Evolutionary conservation across 2,888 invertebrate species (phyloP), one percentile per base, ranked within the genome.

Genomic region (Bimastos eiseni): DNA sequence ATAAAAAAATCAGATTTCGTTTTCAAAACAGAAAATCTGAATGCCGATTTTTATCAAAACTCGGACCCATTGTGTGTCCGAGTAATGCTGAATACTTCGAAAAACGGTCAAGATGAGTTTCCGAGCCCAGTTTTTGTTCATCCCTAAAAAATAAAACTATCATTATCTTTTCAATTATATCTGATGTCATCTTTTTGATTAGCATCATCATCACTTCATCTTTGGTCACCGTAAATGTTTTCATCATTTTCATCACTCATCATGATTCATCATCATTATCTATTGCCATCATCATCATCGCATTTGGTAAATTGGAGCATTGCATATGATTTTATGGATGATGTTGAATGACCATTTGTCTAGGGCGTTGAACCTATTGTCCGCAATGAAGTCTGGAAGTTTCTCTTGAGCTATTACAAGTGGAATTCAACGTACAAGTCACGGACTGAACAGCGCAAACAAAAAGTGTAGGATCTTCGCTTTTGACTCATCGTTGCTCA

Each of bases 321-420:
- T 49, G 24, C 49, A 49, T 49, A 8, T 49, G 21, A 49, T 49
- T 1, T 49, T 24, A 6, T 49, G 24, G 24, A 49, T 49, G 21
- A 49, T 49, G 30, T 70, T 89, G 83, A 11, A 19, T 89, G 94
- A 70, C 70, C 30, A 70, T 70, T 49, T 70, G n/a, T 93, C 4
- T 94, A 97, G 97, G 98, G 98, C 90, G 96, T 98, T 37, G 96
- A 96, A 24, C 96, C 97, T 91, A 96, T 96, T 8, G 93, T 95
- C 17, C 92, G 95, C 84, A 93, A 93, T 33, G 97, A 97, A 93
- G 97, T 98, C 0, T 99, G 99, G 99, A 99, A 98, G 95, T 99
- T 97, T 95, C 96, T 99, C 8, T 96, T 99, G 0, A 97, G 97
- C 93, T 98, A 97, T 94, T 97, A 97, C 94, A 97, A 97, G 0